Evolutionary conservation across 2,113 vertebrate species (phyloP).

Genomic region (Equus quagga): DNA sequence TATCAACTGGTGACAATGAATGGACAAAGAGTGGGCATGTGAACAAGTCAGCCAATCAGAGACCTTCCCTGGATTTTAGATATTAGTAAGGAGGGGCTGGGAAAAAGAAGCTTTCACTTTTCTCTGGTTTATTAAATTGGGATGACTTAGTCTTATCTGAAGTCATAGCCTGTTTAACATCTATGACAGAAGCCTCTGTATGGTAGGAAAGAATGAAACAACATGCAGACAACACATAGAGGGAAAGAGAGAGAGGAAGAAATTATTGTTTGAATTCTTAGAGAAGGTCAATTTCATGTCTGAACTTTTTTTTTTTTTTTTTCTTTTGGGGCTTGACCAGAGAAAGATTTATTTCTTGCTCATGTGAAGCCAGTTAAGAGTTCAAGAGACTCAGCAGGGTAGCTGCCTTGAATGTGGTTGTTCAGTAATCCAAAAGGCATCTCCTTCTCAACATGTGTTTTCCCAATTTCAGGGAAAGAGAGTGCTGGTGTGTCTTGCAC

Average conservation of each 20-base stretch:
- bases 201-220: neutral
- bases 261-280: slow-evolving; percentile 22
- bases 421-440: no score
- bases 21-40: neutral
- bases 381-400: no score
- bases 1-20: neutral
- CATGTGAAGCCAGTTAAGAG: no score
- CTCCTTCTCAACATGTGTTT: no score
- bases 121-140: neutral
- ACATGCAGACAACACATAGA: neutral
- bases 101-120: neutral
- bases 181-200: neutral
- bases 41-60: neutral
- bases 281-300: neutral
- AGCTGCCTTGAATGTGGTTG: no score
- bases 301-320: neutral
- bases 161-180: neutral
- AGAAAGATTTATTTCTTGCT: no score
- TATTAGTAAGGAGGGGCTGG: neutral
- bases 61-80: neutral
- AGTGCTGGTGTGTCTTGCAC: no score
- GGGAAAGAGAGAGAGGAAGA: neutral
- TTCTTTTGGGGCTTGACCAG: no score
- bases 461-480: no score
- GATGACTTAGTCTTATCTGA: neutral